These are phyloP conservation scores for Drosophila ananassae DNA, from an alignment of 1,140 invertebrate genomes.

Conservation along the genomic window DNA sequence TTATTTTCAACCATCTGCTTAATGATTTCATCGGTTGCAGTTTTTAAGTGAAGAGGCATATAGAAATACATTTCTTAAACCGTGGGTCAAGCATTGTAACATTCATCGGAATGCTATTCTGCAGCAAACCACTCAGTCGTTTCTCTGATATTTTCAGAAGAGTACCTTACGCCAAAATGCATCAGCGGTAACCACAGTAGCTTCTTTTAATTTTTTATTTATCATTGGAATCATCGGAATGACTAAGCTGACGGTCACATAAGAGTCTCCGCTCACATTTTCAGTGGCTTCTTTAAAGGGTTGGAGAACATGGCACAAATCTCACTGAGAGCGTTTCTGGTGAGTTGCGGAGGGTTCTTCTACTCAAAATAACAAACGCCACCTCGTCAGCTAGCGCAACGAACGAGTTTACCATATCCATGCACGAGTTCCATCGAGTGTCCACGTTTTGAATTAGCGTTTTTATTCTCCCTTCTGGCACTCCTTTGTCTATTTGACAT, in stretches of 20 bases:
- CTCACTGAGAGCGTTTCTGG: not conserved
- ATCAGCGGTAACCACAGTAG: not conserved
- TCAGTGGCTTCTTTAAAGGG: constrained; percentile 12
- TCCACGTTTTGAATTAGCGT: not conserved
- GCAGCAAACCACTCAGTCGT: constrained; percentile 6
- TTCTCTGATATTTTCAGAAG: constrained; percentile 5
- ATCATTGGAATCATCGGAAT: constrained; percentile 16
- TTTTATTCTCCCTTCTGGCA: constrained; percentile 7
- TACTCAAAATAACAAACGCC: too few relatives aligned
- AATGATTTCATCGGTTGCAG: not conserved
- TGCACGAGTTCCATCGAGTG: not conserved
- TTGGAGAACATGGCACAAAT: constrained; percentile 15
- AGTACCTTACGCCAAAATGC: constrained; percentile 1
- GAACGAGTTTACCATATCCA: too few relatives aligned
- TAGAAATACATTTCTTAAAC: not conserved
- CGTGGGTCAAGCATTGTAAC: too few relatives aligned
- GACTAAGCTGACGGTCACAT: too few relatives aligned
- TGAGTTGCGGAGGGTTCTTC: too few relatives aligned
- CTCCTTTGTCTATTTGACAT: not conserved
- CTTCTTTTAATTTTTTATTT: constrained; percentile 1
- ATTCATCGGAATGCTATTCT: not conserved
- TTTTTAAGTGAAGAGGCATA: constrained; percentile 1
- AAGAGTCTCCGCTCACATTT: constrained; percentile 4
- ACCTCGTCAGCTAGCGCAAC: too few relatives aligned
- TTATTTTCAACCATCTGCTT: constrained; percentile 7